Conservation (phyloP, 2,797 vertebrate genomes). For the Thamnophis elegans region DNA sequence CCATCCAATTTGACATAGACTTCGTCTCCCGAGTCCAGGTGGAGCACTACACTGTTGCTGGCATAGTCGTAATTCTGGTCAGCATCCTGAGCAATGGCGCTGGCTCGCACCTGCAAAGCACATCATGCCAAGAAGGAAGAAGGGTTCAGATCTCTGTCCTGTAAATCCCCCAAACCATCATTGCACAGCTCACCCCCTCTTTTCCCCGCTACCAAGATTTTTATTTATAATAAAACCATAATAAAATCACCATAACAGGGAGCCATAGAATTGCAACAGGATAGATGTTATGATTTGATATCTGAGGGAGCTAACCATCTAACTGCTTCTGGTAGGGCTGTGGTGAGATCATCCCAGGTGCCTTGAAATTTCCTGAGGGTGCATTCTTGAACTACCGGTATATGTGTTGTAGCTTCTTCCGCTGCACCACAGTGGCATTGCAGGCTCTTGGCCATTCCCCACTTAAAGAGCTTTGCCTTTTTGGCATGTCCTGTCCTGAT, state of each 20-base stretch:
- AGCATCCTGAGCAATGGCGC: constrained; percentile 95
- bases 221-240: neutral
- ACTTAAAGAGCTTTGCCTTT: neutral
- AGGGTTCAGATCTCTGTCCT: neutral
- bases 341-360: neutral
- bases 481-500: neutral
- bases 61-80: constrained; percentile 99
- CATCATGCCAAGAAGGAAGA: neutral
- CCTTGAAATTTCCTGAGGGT: neutral
- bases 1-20: constrained; percentile 96
- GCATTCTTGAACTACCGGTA: neutral
- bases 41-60: constrained; percentile 96
- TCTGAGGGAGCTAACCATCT: neutral
- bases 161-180: neutral
- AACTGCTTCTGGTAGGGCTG: neutral
- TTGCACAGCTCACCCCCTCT: neutral
- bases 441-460: neutral
- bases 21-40: constrained; percentile 95
- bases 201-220: neutral
- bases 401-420: neutral
- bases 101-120: constrained; percentile 86
- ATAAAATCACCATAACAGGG: neutral
- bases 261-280: neutral
- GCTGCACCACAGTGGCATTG: neutral
- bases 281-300: neutral